Evolutionary conservation across 2,888 invertebrate genomes (phyloP), one percentile per base, ranked within the genome.

Genomic region (Microplitis deprimator): DNA sequence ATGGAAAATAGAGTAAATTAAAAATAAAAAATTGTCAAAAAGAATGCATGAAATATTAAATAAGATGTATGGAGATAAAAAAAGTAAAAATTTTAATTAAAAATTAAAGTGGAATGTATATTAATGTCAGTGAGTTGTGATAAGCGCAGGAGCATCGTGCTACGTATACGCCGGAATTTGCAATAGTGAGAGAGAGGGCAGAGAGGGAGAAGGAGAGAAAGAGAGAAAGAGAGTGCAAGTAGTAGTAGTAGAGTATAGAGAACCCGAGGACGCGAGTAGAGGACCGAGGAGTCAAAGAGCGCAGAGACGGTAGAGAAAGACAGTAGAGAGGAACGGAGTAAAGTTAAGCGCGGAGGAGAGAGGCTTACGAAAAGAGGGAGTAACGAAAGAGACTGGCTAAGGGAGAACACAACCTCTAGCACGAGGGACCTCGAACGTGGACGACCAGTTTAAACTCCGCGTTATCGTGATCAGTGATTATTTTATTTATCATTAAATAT

Each of bases 91-190:
- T 13, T 50, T 50, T 50, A 50, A 50, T 50, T 50, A 50, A 50
- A 50, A 50, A 50, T 50, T 50, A 62, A 62, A 16, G 7, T 62
- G 16, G 16, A 62, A 20, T 62, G 7, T 17, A 16, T 62, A 16
- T 62, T 17, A 68, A 78, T 77, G 79, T 78, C 78, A 78, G 76
- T 73, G 72, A 74, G 76, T 78, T 73, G 76, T 78, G 81, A 82
- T 79, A 82, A 79, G 79, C 74, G 72, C 71, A 81, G 64, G 77
- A 79, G 78, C 64, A 79, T 75, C 73, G 70, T 76, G 62, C 78
- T 78, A 73, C 79, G 79, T 79, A 80, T 83, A 73, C 78, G 79
- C 79, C 81, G 83, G 84, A 84, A 85, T 84, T 83, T 78, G 79
- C 78, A 84, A 84, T 84, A 85, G 78, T 73, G 74, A 59, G 60